Percentiles rank a stretch among this genome's conserved stretches.
Evolutionary conservation across 2,797 vertebrate genomes (phyloP).

Genomic region (Spea hammondii): DNA sequence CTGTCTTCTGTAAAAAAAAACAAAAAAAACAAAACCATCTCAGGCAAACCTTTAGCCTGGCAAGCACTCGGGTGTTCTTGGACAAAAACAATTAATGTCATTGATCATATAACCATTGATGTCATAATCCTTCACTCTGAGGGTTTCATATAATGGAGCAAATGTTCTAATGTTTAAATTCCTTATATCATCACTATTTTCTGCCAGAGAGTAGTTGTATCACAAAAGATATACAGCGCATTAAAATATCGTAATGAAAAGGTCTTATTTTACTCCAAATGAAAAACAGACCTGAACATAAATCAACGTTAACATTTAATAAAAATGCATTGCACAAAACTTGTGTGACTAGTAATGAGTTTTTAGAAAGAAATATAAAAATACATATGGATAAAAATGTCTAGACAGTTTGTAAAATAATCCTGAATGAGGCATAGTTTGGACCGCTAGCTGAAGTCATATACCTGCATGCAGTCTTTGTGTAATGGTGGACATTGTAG

Average conservation of each 20-base stretch:
- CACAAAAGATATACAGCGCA: too few species aligned
- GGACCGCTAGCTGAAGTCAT: constrained; percentile 53
- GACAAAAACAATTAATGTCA: too few species aligned
- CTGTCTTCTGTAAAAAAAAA: too few species aligned
- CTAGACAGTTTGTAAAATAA: constrained; percentile 34
- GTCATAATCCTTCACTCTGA: too few species aligned
- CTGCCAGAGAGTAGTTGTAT: too few species aligned
- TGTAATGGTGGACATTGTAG: too few species aligned
- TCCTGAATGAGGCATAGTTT: constrained; percentile 44
- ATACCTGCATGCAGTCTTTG: background rate
- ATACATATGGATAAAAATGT: constrained; percentile 47
- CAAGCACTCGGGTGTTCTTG: too few species aligned
- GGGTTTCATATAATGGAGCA: background rate
- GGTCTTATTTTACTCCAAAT: background rate
- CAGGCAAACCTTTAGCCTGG: too few species aligned
- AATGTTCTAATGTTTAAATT: too few species aligned
- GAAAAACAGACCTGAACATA: background rate
- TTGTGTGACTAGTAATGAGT: background rate
- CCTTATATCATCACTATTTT: too few species aligned
- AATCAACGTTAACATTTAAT: background rate
- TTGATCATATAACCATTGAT: too few species aligned
- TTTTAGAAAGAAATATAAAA: background rate
- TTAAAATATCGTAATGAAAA: background rate
- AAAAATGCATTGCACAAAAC: background rate
- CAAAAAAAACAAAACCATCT: too few species aligned